phyloP scores from a whole-genome alignment of 2,888 invertebrate species.

The Antheraea assamensis region DNA sequence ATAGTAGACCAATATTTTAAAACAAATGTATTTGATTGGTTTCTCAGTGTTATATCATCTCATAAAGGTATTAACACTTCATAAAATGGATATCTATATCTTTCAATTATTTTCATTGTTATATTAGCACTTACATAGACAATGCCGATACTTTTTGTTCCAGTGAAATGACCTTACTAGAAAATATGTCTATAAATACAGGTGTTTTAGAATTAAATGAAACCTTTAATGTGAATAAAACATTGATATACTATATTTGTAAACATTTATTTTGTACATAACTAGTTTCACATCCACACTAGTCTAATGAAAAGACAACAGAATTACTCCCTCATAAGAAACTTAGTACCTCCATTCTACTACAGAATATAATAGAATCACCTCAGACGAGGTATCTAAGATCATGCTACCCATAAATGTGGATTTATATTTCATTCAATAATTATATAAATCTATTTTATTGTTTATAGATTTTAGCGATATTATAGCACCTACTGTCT shows the following conservation, averaged over 20 bases:
- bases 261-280: not conserved
- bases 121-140: not conserved
- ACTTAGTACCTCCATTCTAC: not conserved
- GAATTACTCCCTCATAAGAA: not conserved
- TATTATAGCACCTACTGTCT: too few species aligned
- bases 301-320: not conserved
- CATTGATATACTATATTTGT: not conserved
- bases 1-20: too few species aligned
- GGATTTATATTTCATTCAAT: not conserved
- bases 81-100: too few species aligned
- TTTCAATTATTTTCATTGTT: not conserved
- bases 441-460: not conserved
- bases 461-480: too few species aligned
- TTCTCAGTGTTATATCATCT: too few species aligned
- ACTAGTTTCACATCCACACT: not conserved
- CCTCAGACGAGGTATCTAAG: not conserved
- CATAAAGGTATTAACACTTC: too few species aligned
- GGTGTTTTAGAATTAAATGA: not conserved
- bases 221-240: not conserved
- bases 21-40: too few species aligned
- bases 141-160: not conserved
- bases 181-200: not conserved
- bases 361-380: not conserved
- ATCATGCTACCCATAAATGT: not conserved
- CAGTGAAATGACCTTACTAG: not conserved